Evolutionary conservation across 2,797 vertebrate species (phyloP).

Genomic region (Euthynnus affinis): DNA sequence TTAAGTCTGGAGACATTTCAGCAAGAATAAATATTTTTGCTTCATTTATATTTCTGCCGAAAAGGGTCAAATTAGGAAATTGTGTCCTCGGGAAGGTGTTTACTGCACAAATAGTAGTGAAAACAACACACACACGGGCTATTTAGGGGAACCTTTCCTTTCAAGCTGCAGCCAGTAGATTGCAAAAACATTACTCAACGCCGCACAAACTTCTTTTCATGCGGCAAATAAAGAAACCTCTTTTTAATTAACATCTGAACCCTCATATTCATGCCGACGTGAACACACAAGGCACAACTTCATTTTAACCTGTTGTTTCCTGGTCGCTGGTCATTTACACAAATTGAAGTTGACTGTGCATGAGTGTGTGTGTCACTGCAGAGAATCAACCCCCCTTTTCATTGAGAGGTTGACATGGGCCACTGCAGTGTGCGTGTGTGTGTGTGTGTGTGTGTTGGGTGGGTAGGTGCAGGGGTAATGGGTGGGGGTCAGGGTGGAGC

Average conservation of each 20-base stretch:
- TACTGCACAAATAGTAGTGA: slow-evolving; percentile 8
- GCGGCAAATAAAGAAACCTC: slow-evolving; percentile 3
- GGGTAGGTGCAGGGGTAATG: slow-evolving; percentile 39
- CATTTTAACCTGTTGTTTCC: slow-evolving; percentile 35
- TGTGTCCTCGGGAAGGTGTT: background rate
- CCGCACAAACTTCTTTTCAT: slow-evolving; percentile 49
- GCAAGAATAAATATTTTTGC: slow-evolving; percentile 16
- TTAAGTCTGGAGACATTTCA: background rate
- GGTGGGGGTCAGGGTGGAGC: slow-evolving; percentile 78
- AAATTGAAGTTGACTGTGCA: slow-evolving; percentile 23
- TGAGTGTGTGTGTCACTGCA: slow-evolving; percentile 32
- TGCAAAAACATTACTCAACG: slow-evolving; percentile 36
- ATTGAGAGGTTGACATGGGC: slow-evolving; percentile 4
- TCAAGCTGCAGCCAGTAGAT: slow-evolving; percentile 23
- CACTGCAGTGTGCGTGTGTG: slow-evolving; percentile 10
- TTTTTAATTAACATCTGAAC: slow-evolving; percentile 16
- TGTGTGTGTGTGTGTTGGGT: slow-evolving; percentile 12
- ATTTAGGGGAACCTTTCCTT: slow-evolving; percentile 39
- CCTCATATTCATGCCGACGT: background rate
- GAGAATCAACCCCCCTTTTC: slow-evolving; percentile 17
- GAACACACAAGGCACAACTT: slow-evolving; percentile 3
- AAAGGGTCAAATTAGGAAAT: slow-evolving; percentile 7
- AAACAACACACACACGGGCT: slow-evolving; percentile 18
- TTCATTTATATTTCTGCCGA: slow-evolving; percentile 17
- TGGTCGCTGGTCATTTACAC: slow-evolving; percentile 16